Evolutionary conservation across 2,113 vertebrate species (phyloP).

Genomic region (Caranx ignobilis): DNA sequence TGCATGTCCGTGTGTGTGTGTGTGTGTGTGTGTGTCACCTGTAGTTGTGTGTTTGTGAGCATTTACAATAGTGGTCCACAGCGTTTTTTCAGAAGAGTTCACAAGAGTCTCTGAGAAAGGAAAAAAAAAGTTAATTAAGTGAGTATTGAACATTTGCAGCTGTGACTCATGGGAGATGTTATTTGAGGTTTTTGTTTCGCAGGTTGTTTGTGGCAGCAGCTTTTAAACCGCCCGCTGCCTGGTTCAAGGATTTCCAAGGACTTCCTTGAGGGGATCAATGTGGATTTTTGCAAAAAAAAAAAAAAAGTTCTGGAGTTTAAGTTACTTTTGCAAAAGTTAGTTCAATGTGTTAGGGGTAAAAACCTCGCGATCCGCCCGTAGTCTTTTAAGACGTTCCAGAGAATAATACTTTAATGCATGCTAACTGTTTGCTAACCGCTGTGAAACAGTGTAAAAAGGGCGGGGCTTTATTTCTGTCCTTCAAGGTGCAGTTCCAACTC

Average conservation of each 20-base stretch:
- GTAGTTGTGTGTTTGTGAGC: conserved; percentile 14
- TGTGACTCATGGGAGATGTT: conserved; percentile 58
- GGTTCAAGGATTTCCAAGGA: conserved; percentile 50
- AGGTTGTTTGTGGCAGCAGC: conserved; percentile 48
- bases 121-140: conserved; percentile 65
- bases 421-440: too few species aligned
- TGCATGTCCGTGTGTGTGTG: conserved; percentile 24
- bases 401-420: too few species aligned
- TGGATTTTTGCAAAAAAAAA: conserved; percentile 23
- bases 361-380: not conserved
- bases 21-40: conserved; percentile 11
- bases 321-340: conserved; percentile 24
- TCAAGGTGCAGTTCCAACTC: too few species aligned
- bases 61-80: conserved; percentile 6
- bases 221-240: conserved; percentile 2
- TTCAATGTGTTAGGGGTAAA: not conserved
- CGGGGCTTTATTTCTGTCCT: too few species aligned
- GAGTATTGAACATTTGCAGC: conserved; percentile 63
- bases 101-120: conserved; percentile 44
- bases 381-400: too few species aligned
- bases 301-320: conserved; percentile 23
- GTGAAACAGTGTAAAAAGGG: too few species aligned
- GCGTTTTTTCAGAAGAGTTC: conserved; percentile 41
- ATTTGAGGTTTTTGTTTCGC: conserved; percentile 49
- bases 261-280: conserved; percentile 37